phyloP scores from a whole-genome alignment of 2,888 invertebrate genomes.

The Nycteola revayana region DNA sequence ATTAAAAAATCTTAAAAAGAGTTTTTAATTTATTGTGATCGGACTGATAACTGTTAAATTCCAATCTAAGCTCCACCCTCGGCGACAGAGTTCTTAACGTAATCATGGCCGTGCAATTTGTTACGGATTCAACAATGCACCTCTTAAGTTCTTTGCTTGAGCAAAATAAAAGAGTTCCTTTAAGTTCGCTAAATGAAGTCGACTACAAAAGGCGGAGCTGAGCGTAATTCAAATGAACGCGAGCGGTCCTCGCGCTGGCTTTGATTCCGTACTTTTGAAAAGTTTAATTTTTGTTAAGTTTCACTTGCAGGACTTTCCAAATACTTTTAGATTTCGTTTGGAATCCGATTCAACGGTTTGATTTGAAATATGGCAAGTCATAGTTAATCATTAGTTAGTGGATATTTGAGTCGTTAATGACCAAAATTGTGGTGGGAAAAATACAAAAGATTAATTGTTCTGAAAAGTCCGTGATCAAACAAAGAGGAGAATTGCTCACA shows the following conservation, averaged over 20 bases:
- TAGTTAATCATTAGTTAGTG: slow-evolving; percentile 25
- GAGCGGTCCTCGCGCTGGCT: slow-evolving; percentile 58
- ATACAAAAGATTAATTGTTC: slow-evolving; percentile 16
- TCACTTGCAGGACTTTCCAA: slow-evolving; percentile 61
- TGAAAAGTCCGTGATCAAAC: slow-evolving; percentile 17
- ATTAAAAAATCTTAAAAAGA: slow-evolving; percentile 30
- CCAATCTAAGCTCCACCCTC: slow-evolving; percentile 57
- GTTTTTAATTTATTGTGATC: slow-evolving; percentile 47
- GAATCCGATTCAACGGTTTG: slow-evolving; percentile 39
- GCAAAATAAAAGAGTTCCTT: slow-evolving; percentile 72
- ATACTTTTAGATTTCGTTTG: slow-evolving; percentile 56
- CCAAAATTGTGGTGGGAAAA: slow-evolving; percentile 16
- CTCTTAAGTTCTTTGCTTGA: slow-evolving; percentile 69
- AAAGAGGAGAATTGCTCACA: slow-evolving; percentile 24
- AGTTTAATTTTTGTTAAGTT: slow-evolving; percentile 76
- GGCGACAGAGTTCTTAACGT: slow-evolving; percentile 58
- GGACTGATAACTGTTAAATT: slow-evolving; percentile 56
- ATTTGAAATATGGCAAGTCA: slow-evolving; percentile 27
- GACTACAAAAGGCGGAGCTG: slow-evolving; percentile 77
- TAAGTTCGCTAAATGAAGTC: slow-evolving; percentile 79
- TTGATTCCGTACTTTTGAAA: slow-evolving; percentile 71
- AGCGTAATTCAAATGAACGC: slow-evolving; percentile 77
- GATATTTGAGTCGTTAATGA: slow-evolving; percentile 23
- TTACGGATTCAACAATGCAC: slow-evolving; percentile 80
- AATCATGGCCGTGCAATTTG: slow-evolving; percentile 77